phyloP scores from a whole-genome alignment of 1,140 invertebrate species.

The Drosophila malerkotliana region DNA sequence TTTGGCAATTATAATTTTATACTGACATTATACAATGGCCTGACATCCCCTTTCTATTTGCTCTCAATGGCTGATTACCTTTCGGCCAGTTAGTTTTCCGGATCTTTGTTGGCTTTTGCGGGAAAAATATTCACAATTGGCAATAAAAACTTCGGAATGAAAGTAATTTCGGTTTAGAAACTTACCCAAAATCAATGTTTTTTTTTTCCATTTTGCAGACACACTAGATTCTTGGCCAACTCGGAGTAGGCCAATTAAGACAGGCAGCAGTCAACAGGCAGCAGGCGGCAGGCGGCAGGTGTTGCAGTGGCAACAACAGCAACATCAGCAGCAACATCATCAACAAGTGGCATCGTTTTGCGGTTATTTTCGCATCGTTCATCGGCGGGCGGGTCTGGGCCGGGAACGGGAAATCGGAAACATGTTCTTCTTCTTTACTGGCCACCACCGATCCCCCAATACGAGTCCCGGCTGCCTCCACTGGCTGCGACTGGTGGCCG shows the following conservation, averaged over 20 bases:
- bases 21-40: conserved; percentile 17
- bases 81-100: not conserved
- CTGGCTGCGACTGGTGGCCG: conserved; percentile 30
- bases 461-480: conserved; percentile 7
- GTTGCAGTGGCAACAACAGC: conserved; percentile 37
- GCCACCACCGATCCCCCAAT: conserved; percentile 13
- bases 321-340: conserved; percentile 17
- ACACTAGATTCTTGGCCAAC: conserved; percentile 16
- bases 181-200: conserved; percentile 17
- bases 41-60: conserved; percentile 13
- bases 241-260: conserved; percentile 65
- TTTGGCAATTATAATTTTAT: conserved; percentile 31
- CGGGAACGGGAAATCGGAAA: conserved; percentile 78
- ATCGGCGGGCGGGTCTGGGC: conserved; percentile 28
- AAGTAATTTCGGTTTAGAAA: not conserved
- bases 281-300: conserved; percentile 1
- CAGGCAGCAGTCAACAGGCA: conserved; percentile 8
- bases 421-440: conserved; percentile 66
- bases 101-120: not conserved
- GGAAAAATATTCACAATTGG: not conserved
- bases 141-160: not conserved
- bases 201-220: conserved; percentile 42
- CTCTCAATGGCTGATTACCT: not conserved
- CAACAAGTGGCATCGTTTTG: conserved; percentile 66
- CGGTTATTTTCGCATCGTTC: conserved; percentile 37